Evolutionary conservation across 2,888 invertebrate genomes (phyloP).

Genomic region (Callyntrura guangdongensis): DNA sequence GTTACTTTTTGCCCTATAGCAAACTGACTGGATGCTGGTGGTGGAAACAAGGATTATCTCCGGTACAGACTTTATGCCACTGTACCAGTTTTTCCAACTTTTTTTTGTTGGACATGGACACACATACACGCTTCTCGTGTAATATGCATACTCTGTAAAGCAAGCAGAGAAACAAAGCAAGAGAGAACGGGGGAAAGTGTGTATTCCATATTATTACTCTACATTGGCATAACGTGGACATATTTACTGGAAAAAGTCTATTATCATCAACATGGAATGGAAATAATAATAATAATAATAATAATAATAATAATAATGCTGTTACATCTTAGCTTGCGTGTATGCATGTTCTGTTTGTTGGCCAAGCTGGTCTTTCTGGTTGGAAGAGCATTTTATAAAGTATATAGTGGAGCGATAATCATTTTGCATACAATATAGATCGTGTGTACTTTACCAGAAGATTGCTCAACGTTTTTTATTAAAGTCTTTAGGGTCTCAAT

Average conservation of each 20-base stretch:
- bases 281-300: slow-evolving; percentile 11
- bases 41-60: slow-evolving; percentile 67
- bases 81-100: neutral
- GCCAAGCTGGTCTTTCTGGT: neutral
- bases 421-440: slow-evolving; percentile 35
- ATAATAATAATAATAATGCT: neutral
- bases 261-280: slow-evolving; percentile 46
- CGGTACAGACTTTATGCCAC: slow-evolving; percentile 30
- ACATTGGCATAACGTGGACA: slow-evolving; percentile 40
- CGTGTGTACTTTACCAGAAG: slow-evolving; percentile 25
- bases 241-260: slow-evolving; percentile 58
- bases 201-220: slow-evolving; percentile 48
- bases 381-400: neutral
- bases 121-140: neutral
- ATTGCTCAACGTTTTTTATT: slow-evolving; percentile 62
- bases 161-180: neutral
- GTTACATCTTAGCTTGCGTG: neutral
- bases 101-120: slow-evolving; percentile 36
- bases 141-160: neutral
- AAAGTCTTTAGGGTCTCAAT: slow-evolving; percentile 60
- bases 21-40: slow-evolving; percentile 60
- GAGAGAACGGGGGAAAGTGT: slow-evolving; percentile 17
- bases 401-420: slow-evolving; percentile 25
- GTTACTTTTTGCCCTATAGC: slow-evolving; percentile 71
- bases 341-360: neutral